Base-by-base conservation (phyloP, 2,888 invertebrate species). In the Fragum fragum region DNA sequence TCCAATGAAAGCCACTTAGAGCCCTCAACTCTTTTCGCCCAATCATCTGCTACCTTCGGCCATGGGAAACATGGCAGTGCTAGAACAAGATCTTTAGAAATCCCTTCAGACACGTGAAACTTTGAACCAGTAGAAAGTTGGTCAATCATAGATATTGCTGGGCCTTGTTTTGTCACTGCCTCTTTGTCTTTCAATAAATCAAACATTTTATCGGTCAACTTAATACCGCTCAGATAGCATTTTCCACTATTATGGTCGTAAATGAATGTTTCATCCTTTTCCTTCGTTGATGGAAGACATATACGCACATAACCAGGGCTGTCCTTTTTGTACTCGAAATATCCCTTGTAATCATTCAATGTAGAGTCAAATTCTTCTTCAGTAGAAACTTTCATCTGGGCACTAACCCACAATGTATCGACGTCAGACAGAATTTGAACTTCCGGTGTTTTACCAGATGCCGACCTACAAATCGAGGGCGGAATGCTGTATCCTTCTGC, bases 401-500 rank as follows among this genome's bases (percentile, higher is more conserved):
- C 21, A n/a, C n/a, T 39, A 0, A 80, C 42, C 5, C 75, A 52
- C 2, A 74, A 72, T 5, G 66, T 63, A 42, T 81, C 80, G 6
- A 81, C 70, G 16, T 81, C 80, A 21, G 75, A 69, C 14, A 76
- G 23, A 59, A 32, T 52, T 26, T 73, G 70, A 18, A 73, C 53
- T 21, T 39, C 21, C 0, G 70, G 70, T 0, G 42, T 47, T 1
- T 23, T 39, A 9, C 32, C 36, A 36, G 32, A 16, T 32, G 14
- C n/a, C 21, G 23, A 53, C 55, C 61, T 73, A 59, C 42, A 47
- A 21, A 72, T 42, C 3, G 69, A 72, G 39, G 61, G 39, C 3
- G 80, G 80, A 39, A 81, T 72, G 18, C 63, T 47, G 52, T 73
- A 81, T 28, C 80, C 80, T 57, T 81, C 80, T 5, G 75, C 61